Evolutionary conservation across 2,113 vertebrate species (phyloP), one percentile per base, ranked within the genome.

Genomic region (Excalfactoria chinensis): DNA sequence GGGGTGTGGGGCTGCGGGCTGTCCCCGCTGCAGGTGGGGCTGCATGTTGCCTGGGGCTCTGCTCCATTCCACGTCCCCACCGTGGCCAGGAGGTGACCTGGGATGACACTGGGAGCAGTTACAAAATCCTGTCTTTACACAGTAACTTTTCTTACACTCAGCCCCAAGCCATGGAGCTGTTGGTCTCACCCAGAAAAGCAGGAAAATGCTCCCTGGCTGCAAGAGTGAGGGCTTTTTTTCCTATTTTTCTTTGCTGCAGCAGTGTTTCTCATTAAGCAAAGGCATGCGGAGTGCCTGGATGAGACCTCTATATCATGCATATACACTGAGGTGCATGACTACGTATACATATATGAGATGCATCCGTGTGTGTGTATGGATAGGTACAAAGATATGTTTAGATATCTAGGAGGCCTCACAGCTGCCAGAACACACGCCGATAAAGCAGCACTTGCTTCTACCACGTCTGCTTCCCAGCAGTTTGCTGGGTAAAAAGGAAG

Each of bases 121-220:
- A 84, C 93, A 93, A 95, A 95, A 95, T 84, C 78, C 70, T 89
- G 58, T 72, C 93, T 92, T 77, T 89, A 95, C 93, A 89, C 77
- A 88, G 51, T 21, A 10, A 53, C 81, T 81, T 17, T 5, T 2
- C 51, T 88, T 71, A 32, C 4, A 8, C 69, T 68, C 43, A 84
- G 80, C 93, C 91, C 23, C 14, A 18, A 95, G 91, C 73, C 0
- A 51, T 56, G 80, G 58, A 62, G 37, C 60, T 90, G 34, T 32
- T 88, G 6, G 0, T 71, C 81, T 92, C 1, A 6, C 76, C 69
- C 51, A 68, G 91, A 71, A 25, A 25, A 59, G 80, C 3, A 88
- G 91, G 73, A 84, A 84, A 88, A 80, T 10, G 46, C 44, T 93
- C 56, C 64, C 80, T 86, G 88, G 55, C 72, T 80, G 83, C 34